A percentile compares a stretch with the other conserved stretches of the same genome.
Evolutionary conservation across 2,888 invertebrate species (phyloP).

Genomic region (Pandemis heparana): DNA sequence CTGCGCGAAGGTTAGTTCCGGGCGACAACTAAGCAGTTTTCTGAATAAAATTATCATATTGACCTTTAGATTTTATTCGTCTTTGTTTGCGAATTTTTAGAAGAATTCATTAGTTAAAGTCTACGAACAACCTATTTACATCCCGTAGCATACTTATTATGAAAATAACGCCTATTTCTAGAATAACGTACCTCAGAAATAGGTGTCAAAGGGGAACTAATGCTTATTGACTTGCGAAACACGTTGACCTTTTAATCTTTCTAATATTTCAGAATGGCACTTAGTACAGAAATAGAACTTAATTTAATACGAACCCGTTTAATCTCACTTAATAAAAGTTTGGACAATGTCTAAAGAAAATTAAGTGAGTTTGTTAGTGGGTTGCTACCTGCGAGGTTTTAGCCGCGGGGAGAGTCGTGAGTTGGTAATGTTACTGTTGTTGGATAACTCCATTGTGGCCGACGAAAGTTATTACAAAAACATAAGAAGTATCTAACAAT

Average conservation of each 20-base stretch:
- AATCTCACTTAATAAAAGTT: slow-evolving; percentile 26
- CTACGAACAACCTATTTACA: not conserved
- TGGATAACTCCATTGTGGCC: slow-evolving; percentile 4
- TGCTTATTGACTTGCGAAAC: slow-evolving; percentile 12
- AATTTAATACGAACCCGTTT: slow-evolving; percentile 11
- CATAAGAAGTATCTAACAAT: not conserved
- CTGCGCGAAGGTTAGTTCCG: too few species aligned
- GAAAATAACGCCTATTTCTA: not conserved
- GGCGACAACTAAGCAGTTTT: too few species aligned
- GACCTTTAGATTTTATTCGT: too few species aligned
- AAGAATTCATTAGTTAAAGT: too few species aligned
- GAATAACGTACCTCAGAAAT: not conserved
- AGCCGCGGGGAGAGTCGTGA: slow-evolving; percentile 2
- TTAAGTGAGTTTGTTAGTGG: slow-evolving; percentile 19
- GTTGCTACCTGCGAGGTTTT: slow-evolving; percentile 13
- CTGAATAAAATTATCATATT: too few species aligned
- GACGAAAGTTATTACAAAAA: not conserved
- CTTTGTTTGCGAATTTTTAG: too few species aligned
- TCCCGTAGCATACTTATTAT: not conserved
- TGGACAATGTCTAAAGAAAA: slow-evolving; percentile 24
- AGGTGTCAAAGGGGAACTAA: slow-evolving; percentile 11
- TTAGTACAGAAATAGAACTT: slow-evolving; percentile 8
- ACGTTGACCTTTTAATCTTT: slow-evolving; percentile 4
- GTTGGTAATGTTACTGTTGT: slow-evolving; percentile 8
- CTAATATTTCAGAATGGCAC: slow-evolving; percentile 1